A percentile compares a stretch with the other conserved stretches of the same genome.
Evolutionary conservation across 2,113 vertebrate genomes (phyloP).

Genomic region (Corvus hawaiiensis): DNA sequence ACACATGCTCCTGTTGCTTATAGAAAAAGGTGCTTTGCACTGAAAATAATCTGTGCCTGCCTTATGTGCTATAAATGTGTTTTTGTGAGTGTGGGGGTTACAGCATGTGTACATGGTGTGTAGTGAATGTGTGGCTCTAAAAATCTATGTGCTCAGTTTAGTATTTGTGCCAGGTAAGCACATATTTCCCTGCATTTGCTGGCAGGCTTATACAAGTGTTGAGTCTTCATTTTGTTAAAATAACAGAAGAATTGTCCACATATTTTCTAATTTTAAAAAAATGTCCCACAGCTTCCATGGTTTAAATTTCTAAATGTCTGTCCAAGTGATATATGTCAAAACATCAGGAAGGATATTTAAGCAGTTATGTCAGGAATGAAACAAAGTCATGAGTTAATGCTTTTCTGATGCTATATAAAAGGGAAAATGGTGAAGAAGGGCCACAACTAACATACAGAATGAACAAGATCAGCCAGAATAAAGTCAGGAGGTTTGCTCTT

Average conservation of each 20-base stretch:
- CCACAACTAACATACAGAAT: constrained; percentile 9
- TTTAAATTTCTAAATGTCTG: constrained; percentile 1
- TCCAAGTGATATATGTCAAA: not conserved
- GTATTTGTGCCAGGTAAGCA: not conserved
- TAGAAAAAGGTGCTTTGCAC: not conserved
- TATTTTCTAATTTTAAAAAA: constrained; percentile 12
- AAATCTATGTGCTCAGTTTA: not conserved
- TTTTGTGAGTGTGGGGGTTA: not conserved
- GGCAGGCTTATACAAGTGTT: not conserved
- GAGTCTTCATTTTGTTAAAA: constrained; percentile 24
- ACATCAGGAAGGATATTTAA: constrained; percentile 11
- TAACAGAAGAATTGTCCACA: not conserved
- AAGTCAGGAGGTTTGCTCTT: not conserved
- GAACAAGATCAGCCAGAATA: not conserved
- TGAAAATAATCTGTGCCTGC: not conserved
- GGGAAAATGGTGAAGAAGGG: constrained; percentile 35
- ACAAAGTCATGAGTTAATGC: constrained; percentile 25
- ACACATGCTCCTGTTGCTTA: not conserved
- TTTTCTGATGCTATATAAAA: constrained; percentile 59
- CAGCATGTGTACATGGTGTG: not conserved
- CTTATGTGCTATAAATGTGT: not conserved
- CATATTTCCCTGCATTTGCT: not conserved
- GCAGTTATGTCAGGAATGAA: constrained; percentile 29
- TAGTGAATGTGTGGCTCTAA: not conserved
- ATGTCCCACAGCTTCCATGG: not conserved